Base-by-base conservation (phyloP, 2,113 vertebrate species). In the Elgaria multicarinata region DNA sequence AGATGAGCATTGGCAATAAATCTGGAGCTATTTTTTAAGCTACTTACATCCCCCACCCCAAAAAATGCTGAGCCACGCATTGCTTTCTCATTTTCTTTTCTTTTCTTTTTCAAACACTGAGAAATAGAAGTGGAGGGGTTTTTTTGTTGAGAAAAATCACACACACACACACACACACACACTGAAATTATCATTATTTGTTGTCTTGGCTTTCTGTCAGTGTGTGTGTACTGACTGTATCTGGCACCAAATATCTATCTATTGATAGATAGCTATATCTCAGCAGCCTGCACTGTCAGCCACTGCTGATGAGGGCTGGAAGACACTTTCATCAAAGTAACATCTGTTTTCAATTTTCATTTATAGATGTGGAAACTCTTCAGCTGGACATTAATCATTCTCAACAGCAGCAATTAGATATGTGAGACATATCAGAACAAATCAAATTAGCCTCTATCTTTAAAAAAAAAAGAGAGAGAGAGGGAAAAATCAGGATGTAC, bases 331-430 rank as follows among this genome's bases (percentile, higher is more conserved):
- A 96, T 97, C 95, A 90, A 94, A 95, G 93, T 93, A 96, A 93
- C 96, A 97, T 93, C 96, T 97, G 96, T 95, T 94, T 95, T 93
- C 94, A 94, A 91, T 95, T 93, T 96, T 88, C 94, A 75, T 77
- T 95, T 93, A 93, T 93, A 94, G 96, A 95, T 93, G 89, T 80
- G 93, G 93, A 92, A 87, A 91, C 92, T 93, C 96, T 95, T 94
- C 95, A 95, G 91, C 92, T 93, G 95, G 96, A 96, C 96, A 94
- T 95, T 93, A 95, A 96, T 96, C 95, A 96, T 81, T 76, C 81
- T 87, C 93, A 95, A 93, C 91, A 95, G 93, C 92, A 91, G 91
- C 95, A 93, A 94, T 96, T 90, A 93, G 95, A 94, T 93, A 91
- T 87, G 91, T 46, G 42, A 96, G 94, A 94, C 91, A 88, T 44